Base-by-base conservation (phyloP, 2,888 invertebrate genomes). In the Antitype chi region DNA sequence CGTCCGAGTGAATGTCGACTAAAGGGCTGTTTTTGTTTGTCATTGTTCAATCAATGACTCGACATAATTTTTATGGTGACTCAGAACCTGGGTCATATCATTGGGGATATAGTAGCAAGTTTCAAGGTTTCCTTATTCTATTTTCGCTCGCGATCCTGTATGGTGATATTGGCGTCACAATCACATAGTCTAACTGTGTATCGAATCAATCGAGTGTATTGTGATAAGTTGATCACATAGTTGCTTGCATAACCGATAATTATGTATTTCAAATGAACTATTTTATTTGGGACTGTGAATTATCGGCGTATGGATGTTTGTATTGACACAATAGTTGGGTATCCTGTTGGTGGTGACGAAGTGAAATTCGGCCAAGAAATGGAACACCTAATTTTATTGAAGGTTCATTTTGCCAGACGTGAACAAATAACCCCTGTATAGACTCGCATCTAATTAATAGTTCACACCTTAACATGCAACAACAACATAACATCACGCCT, bases 1-100 rank as follows among this genome's bases (percentile, higher is more conserved):
- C 38, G 38, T 38, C 38, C 38, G 38, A 5, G 38, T 38, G 38
- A 38, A 38, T 38, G 38, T 38, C 38, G 38, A 38, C 38, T 38
- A 38, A 38, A 5, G 38, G 38, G 5, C n/a, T 25, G 53, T 0
- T 20, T 32, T 17, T 49, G 43, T 32, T 64, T 76, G 78, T 32
- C n/a, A 25, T 23, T 53, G 20, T 20, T 38, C 15, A 64, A 59
- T 38, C 15, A 64, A 59, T 82, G 52, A 59, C 20, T 64, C 23
- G 63, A 23, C 32, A 52, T 2, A 23, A 20, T 38, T 25, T 59
- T 53, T 60, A 52, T 49, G 64, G 11, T 66, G 53, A 64, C 25
- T 47, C 28, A 43, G 49, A 17, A 28, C 55, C 38, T 75, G 43
- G 78, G 52, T 47, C 63, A 62, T 32, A 28, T 73, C 53, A 73